Conservation (phyloP, 2,888 invertebrate species). For the Ischnura elegans region DNA sequence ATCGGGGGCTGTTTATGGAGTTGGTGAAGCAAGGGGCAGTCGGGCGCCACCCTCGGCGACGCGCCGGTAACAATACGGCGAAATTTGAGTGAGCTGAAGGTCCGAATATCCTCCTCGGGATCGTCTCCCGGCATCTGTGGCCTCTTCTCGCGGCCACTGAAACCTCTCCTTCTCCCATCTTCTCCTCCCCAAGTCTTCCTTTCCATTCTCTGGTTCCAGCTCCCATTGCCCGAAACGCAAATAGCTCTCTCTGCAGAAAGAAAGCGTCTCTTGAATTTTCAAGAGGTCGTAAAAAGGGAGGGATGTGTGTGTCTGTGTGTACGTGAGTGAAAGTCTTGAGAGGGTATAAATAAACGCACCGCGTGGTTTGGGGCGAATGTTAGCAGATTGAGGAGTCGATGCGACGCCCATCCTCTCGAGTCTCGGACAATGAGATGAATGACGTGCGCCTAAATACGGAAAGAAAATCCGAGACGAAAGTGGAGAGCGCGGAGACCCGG, state of each 20-base stretch:
- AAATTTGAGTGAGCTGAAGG: not conserved
- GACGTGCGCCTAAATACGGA: too few relatives aligned
- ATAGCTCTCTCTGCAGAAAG: slow-evolving; percentile 23
- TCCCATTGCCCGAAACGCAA: slow-evolving; percentile 37
- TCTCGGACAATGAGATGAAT: too few relatives aligned
- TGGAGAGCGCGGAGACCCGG: too few relatives aligned
- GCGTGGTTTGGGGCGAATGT: too few relatives aligned
- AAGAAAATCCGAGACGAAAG: too few relatives aligned
- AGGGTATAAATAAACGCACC: not conserved
- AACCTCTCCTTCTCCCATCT: not conserved
- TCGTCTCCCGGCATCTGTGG: not conserved
- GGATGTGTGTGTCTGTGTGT: not conserved
- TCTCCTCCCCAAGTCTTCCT: not conserved
- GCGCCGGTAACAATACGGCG: not conserved
- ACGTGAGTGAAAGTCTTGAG: slow-evolving; percentile 59
- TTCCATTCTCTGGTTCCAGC: not conserved
- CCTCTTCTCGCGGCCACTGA: not conserved
- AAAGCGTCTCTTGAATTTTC: slow-evolving; percentile 41
- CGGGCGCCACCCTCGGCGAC: not conserved
- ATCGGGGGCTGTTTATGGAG: not conserved
- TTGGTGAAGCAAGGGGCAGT: not conserved
- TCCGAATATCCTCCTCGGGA: not conserved
- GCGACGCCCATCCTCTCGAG: not conserved
- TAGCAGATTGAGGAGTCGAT: not conserved
- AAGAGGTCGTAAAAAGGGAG: slow-evolving; percentile 8